Percentiles rank a stretch among this genome's conserved stretches.
These are phyloP conservation scores for Stenodema calcarata DNA, from an alignment of 2,888 invertebrate species.

Conservation along the genomic window DNA sequence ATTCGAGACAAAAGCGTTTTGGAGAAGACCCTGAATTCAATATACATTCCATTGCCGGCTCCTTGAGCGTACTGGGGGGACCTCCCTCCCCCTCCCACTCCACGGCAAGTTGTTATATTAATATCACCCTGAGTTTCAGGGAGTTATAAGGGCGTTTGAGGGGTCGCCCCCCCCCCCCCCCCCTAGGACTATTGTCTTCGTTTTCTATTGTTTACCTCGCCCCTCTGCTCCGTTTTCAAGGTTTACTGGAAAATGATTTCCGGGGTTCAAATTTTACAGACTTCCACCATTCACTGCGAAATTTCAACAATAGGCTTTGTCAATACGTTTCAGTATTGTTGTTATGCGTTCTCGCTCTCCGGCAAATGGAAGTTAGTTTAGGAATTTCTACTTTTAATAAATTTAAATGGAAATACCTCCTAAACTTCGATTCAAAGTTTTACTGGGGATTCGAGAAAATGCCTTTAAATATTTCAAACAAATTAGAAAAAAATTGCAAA, in stretches of 20 bases:
- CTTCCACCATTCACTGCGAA: not conserved
- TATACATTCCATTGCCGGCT: slow-evolving; percentile 32
- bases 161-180: not conserved
- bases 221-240: slow-evolving; percentile 3
- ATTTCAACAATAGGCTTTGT: not conserved
- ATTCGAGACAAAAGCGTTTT: slow-evolving; percentile 14
- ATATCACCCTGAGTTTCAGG: slow-evolving; percentile 38
- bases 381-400: no score
- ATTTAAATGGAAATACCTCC: no score
- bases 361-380: no score
- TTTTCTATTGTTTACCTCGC: not conserved
- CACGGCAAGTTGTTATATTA: slow-evolving; percentile 45
- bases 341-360: no score
- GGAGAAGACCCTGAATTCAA: slow-evolving; percentile 24
- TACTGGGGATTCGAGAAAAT: no score
- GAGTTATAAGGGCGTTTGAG: not conserved
- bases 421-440: no score
- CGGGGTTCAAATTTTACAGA: slow-evolving; percentile 3
- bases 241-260: not conserved
- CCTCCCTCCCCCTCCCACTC: no score
- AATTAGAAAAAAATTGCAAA: no score
- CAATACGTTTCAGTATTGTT: no score
- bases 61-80: not conserved
- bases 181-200: slow-evolving; percentile 22
- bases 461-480: no score